These are phyloP conservation scores for Glaucidium brasilianum DNA, from an alignment of 2,113 vertebrate species.

Conservation along the genomic window DNA sequence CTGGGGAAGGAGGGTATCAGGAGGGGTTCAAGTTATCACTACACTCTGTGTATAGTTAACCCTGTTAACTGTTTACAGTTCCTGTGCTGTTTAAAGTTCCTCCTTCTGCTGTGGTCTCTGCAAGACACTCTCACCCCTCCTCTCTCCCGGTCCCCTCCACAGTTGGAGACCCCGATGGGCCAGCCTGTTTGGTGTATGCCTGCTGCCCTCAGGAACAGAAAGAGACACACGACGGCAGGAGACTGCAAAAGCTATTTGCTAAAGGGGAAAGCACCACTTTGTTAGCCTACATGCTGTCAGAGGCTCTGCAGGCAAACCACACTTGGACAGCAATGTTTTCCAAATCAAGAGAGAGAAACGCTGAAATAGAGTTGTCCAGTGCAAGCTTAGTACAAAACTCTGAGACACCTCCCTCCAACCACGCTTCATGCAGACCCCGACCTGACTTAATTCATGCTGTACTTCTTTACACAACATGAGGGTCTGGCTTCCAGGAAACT, in stretches of 20 bases:
- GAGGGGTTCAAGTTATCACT: not conserved
- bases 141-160: not conserved
- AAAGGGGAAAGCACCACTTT: not conserved
- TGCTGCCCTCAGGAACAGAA: rapidly evolving
- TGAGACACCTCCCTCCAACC: not conserved
- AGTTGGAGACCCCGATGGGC: not conserved
- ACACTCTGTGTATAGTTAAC: too few species aligned
- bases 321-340: not conserved
- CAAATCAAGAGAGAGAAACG: not conserved
- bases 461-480: not conserved
- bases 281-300: not conserved
- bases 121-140: not conserved
- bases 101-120: not conserved
- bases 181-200: rapidly evolving
- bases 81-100: rapidly evolving
- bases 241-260: not conserved
- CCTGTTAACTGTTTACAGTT: too few species aligned
- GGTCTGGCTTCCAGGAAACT: not conserved
- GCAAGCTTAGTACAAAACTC: not conserved
- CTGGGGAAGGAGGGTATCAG: not conserved
- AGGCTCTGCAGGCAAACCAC: not conserved
- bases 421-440: rapidly evolving
- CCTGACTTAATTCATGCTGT: rapidly evolving
- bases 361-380: not conserved
- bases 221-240: not conserved